Evolutionary conservation across 2,797 vertebrate genomes (phyloP).

Genomic region (Sarcophilus harrisii): DNA sequence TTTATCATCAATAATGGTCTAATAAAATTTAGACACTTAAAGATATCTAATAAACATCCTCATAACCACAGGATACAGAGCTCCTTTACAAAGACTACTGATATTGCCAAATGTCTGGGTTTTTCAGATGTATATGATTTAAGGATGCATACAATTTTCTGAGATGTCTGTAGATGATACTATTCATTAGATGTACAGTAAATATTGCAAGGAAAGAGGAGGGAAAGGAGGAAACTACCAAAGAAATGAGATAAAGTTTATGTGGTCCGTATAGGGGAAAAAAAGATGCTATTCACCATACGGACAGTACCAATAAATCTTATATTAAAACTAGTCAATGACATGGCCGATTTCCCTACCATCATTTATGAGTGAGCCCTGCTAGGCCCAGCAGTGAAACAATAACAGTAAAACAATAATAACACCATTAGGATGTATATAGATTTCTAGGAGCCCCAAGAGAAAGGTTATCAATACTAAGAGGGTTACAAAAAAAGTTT

Average conservation of each 20-base stretch:
- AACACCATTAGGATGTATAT: not conserved
- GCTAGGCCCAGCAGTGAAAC: not conserved
- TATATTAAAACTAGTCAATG: not conserved
- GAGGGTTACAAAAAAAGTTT: not conserved
- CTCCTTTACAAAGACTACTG: not conserved
- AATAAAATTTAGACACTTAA: slow-evolving; percentile 29
- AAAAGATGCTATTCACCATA: not conserved
- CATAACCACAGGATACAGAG: fast-evolving
- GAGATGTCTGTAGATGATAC: not conserved
- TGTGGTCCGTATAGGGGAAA: not conserved
- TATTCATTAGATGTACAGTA: not conserved
- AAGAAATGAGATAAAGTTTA: not conserved
- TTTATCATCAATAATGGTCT: slow-evolving; percentile 9
- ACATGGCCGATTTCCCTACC: not conserved
- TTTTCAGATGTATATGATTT: not conserved
- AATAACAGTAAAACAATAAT: not conserved
- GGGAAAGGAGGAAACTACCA: not conserved
- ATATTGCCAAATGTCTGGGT: too few species aligned
- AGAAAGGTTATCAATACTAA: not conserved
- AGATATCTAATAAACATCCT: slow-evolving; percentile 17
- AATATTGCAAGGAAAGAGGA: not conserved
- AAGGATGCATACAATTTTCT: not conserved
- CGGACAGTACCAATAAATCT: not conserved
- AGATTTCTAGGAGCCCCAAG: not conserved
- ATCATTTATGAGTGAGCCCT: not conserved